Evolutionary conservation across 2,797 vertebrate species (phyloP).

Genomic region (Myotis myotis): DNA sequence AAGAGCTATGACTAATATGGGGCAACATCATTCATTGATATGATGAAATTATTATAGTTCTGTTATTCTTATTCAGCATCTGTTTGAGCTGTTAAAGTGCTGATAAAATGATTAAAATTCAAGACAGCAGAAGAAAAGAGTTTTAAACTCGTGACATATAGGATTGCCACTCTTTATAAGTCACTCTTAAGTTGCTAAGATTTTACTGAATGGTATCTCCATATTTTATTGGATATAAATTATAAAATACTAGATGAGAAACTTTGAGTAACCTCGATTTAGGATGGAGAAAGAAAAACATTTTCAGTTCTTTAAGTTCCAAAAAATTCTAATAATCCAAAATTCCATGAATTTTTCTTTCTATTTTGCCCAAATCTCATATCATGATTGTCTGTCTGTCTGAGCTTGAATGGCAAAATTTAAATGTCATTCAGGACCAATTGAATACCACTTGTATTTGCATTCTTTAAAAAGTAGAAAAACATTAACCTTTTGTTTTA

Average conservation of each 20-base stretch:
- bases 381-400: constrained; percentile 76
- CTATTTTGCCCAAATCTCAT: constrained; percentile 60
- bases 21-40: neutral
- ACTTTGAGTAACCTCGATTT: neutral
- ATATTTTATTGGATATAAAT: constrained; percentile 20
- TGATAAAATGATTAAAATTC: constrained; percentile 43
- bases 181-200: constrained; percentile 9
- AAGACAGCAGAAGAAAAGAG: constrained; percentile 17
- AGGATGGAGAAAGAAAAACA: constrained; percentile 15
- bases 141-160: constrained; percentile 5
- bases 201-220: constrained; percentile 42
- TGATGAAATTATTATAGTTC: neutral
- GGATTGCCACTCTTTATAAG: neutral
- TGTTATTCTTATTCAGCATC: neutral
- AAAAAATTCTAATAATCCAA: constrained; percentile 62
- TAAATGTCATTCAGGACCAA: constrained; percentile 85
- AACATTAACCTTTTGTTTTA: constrained; percentile 90
- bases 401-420: constrained; percentile 79
- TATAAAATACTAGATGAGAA: constrained; percentile 27
- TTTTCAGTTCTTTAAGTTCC: constrained; percentile 47
- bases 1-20: neutral
- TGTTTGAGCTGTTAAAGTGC: neutral
- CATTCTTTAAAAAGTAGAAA: constrained; percentile 85
- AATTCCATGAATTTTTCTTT: constrained; percentile 45
- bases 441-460: constrained; percentile 84